Percentiles rank a stretch among this genome's conserved stretches.
Evolutionary conservation across 2,113 vertebrate genomes (phyloP).

Genomic region (Lagopus leucura): DNA sequence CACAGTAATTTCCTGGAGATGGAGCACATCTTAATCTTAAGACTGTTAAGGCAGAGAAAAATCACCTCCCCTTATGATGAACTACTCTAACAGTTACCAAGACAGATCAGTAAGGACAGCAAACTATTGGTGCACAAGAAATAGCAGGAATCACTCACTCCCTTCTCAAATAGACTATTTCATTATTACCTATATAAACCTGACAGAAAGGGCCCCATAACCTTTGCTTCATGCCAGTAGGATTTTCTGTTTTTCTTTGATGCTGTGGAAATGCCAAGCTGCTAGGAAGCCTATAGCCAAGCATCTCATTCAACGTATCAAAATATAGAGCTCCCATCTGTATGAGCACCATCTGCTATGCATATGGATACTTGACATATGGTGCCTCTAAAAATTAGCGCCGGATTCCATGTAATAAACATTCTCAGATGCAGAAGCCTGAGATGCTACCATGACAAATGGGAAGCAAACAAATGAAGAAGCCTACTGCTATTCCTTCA

Average conservation of each 20-base stretch:
- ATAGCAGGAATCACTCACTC: not conserved
- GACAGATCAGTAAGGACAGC: not conserved
- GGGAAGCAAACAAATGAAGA: not conserved
- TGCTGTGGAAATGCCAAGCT: not conserved
- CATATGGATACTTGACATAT: not conserved
- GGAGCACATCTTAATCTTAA: not conserved
- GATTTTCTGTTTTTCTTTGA: not conserved
- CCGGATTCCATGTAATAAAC: not conserved
- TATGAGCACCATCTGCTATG: not conserved
- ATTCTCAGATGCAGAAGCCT: constrained; percentile 15
- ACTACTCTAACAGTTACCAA: not conserved
- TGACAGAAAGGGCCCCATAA: not conserved
- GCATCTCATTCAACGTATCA: not conserved
- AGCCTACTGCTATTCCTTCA: not conserved
- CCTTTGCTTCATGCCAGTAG: not conserved
- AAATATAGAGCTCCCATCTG: constrained; percentile 19
- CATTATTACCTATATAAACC: not conserved
- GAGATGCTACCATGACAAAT: not conserved
- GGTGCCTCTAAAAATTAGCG: not conserved
- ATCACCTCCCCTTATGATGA: no score
- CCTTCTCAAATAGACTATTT: not conserved
- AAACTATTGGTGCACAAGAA: fast-evolving
- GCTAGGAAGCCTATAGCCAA: not conserved
- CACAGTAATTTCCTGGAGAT: not conserved
- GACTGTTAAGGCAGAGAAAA: not conserved